Evolutionary conservation across 2,797 vertebrate species (phyloP).

Genomic region (Phalloptychus januarius): DNA sequence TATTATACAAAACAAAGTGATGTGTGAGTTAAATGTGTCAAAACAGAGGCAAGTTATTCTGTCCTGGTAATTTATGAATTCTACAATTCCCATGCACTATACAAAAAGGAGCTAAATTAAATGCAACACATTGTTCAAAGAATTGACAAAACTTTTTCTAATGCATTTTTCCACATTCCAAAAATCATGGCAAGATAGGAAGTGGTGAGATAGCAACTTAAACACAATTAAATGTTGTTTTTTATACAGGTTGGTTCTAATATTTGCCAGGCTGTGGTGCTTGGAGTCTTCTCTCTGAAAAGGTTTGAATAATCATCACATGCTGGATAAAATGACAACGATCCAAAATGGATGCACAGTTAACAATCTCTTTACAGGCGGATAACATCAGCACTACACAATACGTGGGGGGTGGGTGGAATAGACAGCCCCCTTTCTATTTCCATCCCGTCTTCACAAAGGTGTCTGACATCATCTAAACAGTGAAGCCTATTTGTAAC

Average conservation of each 20-base stretch:
- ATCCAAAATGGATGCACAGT: constrained; percentile 62
- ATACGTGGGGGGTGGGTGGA: constrained; percentile 29
- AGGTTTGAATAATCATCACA: constrained; percentile 59
- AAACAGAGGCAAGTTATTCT: not conserved
- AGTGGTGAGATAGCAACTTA: not conserved
- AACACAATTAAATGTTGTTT: not conserved
- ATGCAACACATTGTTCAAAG: not conserved
- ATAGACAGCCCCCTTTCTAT: constrained; percentile 61
- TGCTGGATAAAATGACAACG: constrained; percentile 61
- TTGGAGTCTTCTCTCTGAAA: constrained; percentile 37
- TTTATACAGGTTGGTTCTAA: constrained; percentile 32
- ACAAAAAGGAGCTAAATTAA: not conserved
- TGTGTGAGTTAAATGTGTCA: not conserved
- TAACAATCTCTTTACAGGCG: constrained; percentile 71
- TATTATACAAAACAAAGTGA: not conserved
- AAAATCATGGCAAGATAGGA: not conserved
- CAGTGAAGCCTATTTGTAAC: constrained; percentile 80
- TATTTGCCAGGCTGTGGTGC: constrained; percentile 48
- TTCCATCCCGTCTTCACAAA: constrained; percentile 76
- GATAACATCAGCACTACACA: constrained; percentile 51
- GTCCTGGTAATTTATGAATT: too few relatives aligned
- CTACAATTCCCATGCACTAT: not conserved
- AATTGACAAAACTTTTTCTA: not conserved
- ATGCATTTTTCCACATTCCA: not conserved
- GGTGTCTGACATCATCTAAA: constrained; percentile 82